phyloP scores from a whole-genome alignment of 2,888 invertebrate genomes.

The Leucozona laternaria region DNA sequence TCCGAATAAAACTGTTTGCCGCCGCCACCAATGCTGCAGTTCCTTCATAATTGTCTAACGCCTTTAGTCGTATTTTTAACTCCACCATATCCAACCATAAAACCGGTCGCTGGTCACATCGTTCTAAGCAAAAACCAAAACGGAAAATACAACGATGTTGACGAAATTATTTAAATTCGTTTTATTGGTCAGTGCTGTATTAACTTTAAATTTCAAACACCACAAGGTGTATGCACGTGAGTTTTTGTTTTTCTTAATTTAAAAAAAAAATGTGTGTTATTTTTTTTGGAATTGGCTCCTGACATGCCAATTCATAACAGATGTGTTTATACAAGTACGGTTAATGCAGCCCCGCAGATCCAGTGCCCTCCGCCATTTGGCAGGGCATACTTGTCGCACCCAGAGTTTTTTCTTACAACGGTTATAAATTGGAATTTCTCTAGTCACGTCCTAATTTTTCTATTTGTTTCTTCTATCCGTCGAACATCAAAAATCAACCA shows the following conservation, averaged over 20 bases:
- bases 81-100: background rate
- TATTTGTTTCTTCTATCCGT: no score
- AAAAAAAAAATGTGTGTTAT: background rate
- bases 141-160: background rate
- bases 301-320: no score
- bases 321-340: no score
- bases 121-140: background rate
- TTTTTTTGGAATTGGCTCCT: no score
- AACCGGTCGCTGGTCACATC: background rate
- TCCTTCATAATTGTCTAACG: background rate
- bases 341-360: no score
- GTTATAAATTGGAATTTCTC: no score
- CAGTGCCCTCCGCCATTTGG: no score
- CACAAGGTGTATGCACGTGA: constrained; percentile 15
- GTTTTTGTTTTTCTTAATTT: constrained; percentile 17
- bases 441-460: no score
- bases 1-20: background rate
- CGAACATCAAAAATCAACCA: no score
- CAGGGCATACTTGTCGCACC: no score
- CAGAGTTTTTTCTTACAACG: no score
- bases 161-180: background rate
- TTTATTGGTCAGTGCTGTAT: background rate
- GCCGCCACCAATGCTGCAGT: background rate
- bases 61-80: constrained; percentile 3
- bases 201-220: background rate